Evolutionary conservation across 1,140 invertebrate species (phyloP).

Genomic region (Reticulitermes speratus): DNA sequence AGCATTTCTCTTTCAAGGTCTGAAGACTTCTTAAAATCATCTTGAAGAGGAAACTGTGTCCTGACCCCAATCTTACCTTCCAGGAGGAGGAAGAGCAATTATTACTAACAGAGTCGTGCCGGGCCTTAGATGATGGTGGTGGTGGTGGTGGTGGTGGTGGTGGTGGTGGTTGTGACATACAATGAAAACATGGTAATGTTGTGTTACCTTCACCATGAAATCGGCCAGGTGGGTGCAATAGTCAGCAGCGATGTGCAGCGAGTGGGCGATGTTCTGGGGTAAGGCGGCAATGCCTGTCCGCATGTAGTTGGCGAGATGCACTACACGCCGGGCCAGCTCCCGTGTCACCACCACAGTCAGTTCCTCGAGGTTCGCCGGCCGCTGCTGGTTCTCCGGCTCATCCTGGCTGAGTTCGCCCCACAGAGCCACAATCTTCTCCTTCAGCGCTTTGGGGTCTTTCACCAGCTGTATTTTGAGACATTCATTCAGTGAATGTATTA

Average conservation of each 20-base stretch:
- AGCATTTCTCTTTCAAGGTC: no score
- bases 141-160: no score
- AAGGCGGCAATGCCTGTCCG: neutral
- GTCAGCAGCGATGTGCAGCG: neutral
- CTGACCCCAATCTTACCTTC: no score
- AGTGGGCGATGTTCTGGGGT: neutral
- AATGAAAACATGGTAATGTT: no score
- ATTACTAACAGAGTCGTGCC: no score
- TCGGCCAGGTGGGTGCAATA: constrained; percentile 15
- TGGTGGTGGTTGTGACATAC: no score
- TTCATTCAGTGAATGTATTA: no score
- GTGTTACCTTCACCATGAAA: constrained; percentile 15
- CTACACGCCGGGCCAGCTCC: constrained; percentile 69
- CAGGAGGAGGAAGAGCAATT: no score
- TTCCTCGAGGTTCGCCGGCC: constrained; percentile 72
- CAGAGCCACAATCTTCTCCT: constrained; percentile 67
- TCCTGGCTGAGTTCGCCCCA: constrained; percentile 68
- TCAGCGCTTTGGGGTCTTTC: constrained; percentile 72
- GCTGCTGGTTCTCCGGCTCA: constrained; percentile 79
- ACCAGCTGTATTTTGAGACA: constrained; percentile 55
- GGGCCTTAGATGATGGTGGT: no score
- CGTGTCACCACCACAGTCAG: constrained; percentile 68
- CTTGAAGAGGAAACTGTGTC: no score
- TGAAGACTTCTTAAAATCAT: no score
- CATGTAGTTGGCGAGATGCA: constrained; percentile 72